These are phyloP conservation scores for Sphenodon punctatus DNA, from an alignment of 2,797 vertebrate species.

Conservation along the genomic window DNA sequence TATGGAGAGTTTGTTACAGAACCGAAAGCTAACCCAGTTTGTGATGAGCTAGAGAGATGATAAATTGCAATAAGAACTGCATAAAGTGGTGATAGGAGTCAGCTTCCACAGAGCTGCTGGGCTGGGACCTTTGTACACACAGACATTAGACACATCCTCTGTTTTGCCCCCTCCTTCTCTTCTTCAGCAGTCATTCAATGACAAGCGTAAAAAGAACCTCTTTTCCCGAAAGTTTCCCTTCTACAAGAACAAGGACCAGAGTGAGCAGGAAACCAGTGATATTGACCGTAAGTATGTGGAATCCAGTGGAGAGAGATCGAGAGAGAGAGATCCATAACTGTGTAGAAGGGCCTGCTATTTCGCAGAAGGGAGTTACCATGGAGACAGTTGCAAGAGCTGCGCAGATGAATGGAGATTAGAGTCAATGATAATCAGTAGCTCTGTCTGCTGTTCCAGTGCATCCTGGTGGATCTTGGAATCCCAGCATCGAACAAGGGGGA, in stretches of 20 bases:
- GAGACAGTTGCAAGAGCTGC: slow-evolving; percentile 80
- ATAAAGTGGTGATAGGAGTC: slow-evolving; percentile 76
- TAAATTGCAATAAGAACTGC: slow-evolving; percentile 60
- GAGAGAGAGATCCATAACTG: slow-evolving; percentile 26
- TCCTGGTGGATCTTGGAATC: slow-evolving; percentile 16
- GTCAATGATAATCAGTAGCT: not conserved
- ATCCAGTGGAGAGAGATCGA: slow-evolving; percentile 36
- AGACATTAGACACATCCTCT: slow-evolving; percentile 88
- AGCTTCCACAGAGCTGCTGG: slow-evolving; percentile 74
- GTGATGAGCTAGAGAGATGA: slow-evolving; percentile 28
- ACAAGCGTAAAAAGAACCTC: slow-evolving; percentile 99
- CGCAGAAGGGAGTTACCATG: slow-evolving; percentile 79
- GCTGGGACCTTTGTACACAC: slow-evolving; percentile 82
- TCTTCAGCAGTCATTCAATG: slow-evolving; percentile 99
- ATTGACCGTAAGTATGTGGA: slow-evolving; percentile 95
- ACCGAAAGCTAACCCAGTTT: slow-evolving; percentile 8
- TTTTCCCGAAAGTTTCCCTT: slow-evolving; percentile 99
- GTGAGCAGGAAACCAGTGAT: slow-evolving; percentile 97
- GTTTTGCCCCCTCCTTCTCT: slow-evolving; percentile 88
- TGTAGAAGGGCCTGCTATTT: slow-evolving; percentile 73
- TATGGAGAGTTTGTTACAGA: slow-evolving; percentile 25
- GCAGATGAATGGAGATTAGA: slow-evolving; percentile 59
- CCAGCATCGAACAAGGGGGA: not conserved
- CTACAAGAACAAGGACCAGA: slow-evolving; percentile 99
- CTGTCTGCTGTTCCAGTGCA: not conserved